Evolutionary conservation across 2,113 vertebrate species (phyloP).

Genomic region (Equus przewalskii): DNA sequence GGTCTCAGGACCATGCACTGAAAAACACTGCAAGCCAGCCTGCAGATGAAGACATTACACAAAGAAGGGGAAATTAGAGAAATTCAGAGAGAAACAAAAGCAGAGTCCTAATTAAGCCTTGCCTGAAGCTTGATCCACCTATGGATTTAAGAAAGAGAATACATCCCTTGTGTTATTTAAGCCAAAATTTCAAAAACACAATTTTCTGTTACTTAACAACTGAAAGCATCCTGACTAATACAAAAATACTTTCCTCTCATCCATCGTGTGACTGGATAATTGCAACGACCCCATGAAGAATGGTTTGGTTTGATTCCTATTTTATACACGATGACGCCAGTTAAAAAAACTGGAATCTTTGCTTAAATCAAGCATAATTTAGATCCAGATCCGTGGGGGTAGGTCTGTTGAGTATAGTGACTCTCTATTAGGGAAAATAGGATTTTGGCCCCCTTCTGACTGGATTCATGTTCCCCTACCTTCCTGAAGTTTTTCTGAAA

Average conservation of each 20-base stretch:
- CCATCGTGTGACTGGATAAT: neutral
- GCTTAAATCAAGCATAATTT: neutral
- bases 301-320: neutral
- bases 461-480: neutral
- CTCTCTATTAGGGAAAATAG: neutral
- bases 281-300: neutral
- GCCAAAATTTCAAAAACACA: neutral
- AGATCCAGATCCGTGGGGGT: neutral
- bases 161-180: neutral
- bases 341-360: neutral
- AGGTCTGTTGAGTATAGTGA: neutral
- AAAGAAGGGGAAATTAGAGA: neutral
- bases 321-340: neutral
- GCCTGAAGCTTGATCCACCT: neutral
- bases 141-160: neutral
- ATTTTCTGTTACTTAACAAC: neutral
- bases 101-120: neutral
- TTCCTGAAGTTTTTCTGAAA: neutral
- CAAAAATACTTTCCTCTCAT: neutral
- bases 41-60: neutral
- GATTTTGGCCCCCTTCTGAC: neutral
- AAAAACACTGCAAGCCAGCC: neutral
- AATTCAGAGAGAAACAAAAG: neutral
- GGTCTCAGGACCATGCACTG: neutral
- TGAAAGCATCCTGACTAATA: neutral